phyloP scores from a whole-genome alignment of 2,888 invertebrate genomes.

The Drosophila borborema region DNA sequence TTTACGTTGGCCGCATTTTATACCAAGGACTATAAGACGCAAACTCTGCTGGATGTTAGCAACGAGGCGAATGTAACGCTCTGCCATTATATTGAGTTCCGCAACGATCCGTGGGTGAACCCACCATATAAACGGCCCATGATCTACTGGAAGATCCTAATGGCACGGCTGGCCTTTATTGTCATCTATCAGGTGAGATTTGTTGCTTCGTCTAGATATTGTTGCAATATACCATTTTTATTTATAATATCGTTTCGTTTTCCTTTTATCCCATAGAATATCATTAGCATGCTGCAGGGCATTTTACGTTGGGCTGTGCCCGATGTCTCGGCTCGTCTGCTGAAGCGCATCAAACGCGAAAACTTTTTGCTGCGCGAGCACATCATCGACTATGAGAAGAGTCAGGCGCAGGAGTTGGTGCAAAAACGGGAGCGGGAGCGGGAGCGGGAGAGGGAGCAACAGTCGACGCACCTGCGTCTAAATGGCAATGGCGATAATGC shows the following conservation, averaged over 20 bases:
- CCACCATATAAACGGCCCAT: conserved; percentile 88
- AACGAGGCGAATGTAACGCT: conserved; percentile 83
- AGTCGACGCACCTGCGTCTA: conserved; percentile 36
- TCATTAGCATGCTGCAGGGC: conserved; percentile 90
- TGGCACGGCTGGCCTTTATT: conserved; percentile 90
- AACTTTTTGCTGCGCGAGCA: conserved; percentile 90
- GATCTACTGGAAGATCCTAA: conserved; percentile 91
- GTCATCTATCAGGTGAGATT: conserved; percentile 88
- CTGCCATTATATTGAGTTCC: conserved; percentile 90
- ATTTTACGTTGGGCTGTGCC: conserved; percentile 92
- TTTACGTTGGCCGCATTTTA: conserved; percentile 89
- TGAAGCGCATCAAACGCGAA: conserved; percentile 90
- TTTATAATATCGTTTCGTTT: background rate
- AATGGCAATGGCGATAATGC: conserved; percentile 41
- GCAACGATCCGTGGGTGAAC: conserved; percentile 87
- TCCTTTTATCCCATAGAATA: conserved; percentile 85
- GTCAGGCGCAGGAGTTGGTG: conserved; percentile 39
- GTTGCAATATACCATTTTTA: background rate
- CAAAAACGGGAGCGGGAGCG: conserved; percentile 12
- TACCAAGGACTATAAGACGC: conserved; percentile 87
- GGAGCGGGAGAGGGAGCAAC: conserved; percentile 11
- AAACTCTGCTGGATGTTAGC: conserved; percentile 75
- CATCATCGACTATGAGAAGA: conserved; percentile 88
- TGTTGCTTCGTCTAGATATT: no score
- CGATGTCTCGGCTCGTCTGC: conserved; percentile 90